Conservation (phyloP, 2,797 vertebrate species). For the Melanotaenia parkinsoni region DNA sequence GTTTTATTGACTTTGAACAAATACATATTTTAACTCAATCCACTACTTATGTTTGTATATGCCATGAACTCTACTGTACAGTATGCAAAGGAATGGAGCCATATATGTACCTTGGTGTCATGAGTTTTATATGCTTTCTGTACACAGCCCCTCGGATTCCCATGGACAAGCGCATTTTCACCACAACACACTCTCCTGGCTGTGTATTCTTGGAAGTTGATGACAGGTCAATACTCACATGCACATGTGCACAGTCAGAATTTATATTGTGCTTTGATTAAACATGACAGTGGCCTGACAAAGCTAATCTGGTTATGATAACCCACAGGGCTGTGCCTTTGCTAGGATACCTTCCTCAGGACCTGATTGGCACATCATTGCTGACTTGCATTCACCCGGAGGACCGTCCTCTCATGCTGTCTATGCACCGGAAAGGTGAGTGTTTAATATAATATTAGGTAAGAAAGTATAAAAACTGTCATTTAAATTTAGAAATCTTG, state of each 20-base stretch:
- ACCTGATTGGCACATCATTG: slow-evolving; percentile 88
- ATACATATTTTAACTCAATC: background rate
- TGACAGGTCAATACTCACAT: slow-evolving; percentile 82
- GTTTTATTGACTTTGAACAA: background rate
- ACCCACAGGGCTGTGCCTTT: slow-evolving; percentile 87
- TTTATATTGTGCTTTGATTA: background rate
- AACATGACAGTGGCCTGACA: slow-evolving; percentile 8
- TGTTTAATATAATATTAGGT: background rate
- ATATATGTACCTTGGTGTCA: background rate
- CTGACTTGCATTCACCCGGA: slow-evolving; percentile 89
- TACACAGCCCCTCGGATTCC: slow-evolving; percentile 89
- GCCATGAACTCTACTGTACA: background rate
- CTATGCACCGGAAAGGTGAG: slow-evolving; percentile 89
- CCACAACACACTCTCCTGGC: slow-evolving; percentile 91
- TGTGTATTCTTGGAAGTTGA: slow-evolving; percentile 94
- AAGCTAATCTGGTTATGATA: slow-evolving; percentile 10
- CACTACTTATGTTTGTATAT: background rate
- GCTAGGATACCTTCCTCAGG: slow-evolving; percentile 91
- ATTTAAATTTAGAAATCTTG: background rate
- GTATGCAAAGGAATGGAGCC: background rate
- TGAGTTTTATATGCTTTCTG: slow-evolving; percentile 5
- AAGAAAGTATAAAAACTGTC: background rate
- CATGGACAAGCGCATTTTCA: slow-evolving; percentile 92
- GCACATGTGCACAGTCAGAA: background rate
- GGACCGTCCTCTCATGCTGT: slow-evolving; percentile 88